Evolutionary conservation across 2,888 invertebrate genomes (phyloP).

Genomic region (Heliconius ismenius): DNA sequence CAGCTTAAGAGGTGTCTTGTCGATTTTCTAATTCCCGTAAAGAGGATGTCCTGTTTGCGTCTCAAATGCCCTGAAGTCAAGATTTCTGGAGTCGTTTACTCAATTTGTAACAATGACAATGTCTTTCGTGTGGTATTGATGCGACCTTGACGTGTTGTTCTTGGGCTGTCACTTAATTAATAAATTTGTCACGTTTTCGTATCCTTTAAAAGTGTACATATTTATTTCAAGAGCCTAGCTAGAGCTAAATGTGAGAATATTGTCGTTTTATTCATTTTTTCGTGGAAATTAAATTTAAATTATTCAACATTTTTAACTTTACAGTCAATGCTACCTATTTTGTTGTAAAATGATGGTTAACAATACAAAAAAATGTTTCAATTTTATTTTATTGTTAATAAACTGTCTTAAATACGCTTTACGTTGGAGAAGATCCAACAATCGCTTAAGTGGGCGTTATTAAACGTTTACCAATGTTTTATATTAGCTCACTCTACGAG

Average conservation of each 20-base stretch:
- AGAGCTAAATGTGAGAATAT: too few species aligned
- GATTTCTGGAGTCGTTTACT: slow-evolving; percentile 36
- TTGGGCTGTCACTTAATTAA: not conserved
- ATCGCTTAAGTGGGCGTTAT: slow-evolving; percentile 8
- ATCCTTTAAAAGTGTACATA: not conserved
- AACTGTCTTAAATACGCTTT: not conserved
- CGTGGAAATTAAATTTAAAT: too few species aligned
- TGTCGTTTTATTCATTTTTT: too few species aligned
- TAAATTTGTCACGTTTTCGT: not conserved
- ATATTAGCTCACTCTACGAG: not conserved
- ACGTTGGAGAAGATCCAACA: not conserved
- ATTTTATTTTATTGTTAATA: not conserved
- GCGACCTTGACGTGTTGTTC: not conserved
- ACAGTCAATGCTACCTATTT: too few species aligned
- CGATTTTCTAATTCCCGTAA: slow-evolving; percentile 52
- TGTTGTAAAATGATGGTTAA: too few species aligned
- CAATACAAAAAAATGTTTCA: too few species aligned
- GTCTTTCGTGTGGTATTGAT: slow-evolving; percentile 1
- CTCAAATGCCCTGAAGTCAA: slow-evolving; percentile 19
- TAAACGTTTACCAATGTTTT: slow-evolving; percentile 6
- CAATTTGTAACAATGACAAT: slow-evolving; percentile 26
- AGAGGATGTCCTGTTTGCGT: slow-evolving; percentile 62
- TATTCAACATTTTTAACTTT: too few species aligned
- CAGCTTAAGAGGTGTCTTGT: slow-evolving; percentile 3
- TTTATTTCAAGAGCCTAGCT: not conserved